Evolutionary conservation across 2,113 vertebrate species (phyloP).

Genomic region (Sigmodon hispidus): DNA sequence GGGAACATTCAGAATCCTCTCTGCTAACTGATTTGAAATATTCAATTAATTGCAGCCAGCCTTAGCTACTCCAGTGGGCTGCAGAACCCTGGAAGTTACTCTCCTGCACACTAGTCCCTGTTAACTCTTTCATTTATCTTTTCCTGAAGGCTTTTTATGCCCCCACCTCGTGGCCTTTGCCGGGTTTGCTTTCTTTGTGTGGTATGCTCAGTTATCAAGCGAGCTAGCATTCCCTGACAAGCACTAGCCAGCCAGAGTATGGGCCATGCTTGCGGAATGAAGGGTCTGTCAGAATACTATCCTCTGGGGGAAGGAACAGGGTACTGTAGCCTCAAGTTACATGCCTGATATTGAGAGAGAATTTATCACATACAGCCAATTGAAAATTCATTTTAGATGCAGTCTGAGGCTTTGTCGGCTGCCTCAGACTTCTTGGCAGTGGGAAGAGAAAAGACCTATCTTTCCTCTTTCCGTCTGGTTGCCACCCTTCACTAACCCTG

Average conservation of each 20-base stretch:
- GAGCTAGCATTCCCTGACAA: not conserved
- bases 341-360: not conserved
- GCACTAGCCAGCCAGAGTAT: not conserved
- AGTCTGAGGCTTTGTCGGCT: not conserved
- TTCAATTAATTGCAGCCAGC: constrained; percentile 26
- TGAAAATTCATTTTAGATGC: not conserved
- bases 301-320: not conserved
- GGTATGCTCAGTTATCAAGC: not conserved
- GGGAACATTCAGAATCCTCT: not conserved
- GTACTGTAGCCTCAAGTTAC: not conserved
- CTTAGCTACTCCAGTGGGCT: not conserved
- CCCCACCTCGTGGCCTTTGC: not conserved
- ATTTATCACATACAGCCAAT: not conserved
- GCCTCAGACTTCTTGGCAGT: not conserved
- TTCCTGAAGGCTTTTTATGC: not conserved
- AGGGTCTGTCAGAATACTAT: not conserved
- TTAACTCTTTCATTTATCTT: not conserved
- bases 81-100: not conserved
- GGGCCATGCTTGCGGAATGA: not conserved
- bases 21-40: constrained; percentile 3
- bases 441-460: not conserved
- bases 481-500: not conserved
- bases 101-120: not conserved
- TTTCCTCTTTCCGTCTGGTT: not conserved
- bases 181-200: not conserved